Evolutionary conservation across 2,888 invertebrate genomes (phyloP), one percentile per base, ranked within the genome.

Genomic region (Amphipoea oculea): DNA sequence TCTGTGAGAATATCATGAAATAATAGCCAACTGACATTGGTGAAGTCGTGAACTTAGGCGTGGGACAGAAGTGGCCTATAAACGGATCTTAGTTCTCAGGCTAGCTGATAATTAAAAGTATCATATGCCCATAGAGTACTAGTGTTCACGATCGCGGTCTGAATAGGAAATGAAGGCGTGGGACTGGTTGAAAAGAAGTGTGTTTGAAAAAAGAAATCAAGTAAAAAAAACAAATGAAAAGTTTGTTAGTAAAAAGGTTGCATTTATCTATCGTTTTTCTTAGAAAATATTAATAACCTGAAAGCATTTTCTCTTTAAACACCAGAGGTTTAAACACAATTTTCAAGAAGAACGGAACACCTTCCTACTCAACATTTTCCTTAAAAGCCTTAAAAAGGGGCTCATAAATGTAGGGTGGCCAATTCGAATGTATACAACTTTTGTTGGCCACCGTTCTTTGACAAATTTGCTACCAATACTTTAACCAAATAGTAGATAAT

Each of bases 21-120:
- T 84, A 83, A 88, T 89, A 75, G 68, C 14, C 40, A n/a, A 66
- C 80, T 81, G 88, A 88, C 89, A 87, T 89, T 88, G 89, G 85
- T 42, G 5, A 29, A 72, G 73, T 83, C 84, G 78, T 87, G 86
- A 86, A 85, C 83, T 75, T 65, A 84, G 79, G 72, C 89, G 89
- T 89, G 89, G 67, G 89, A 89, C 73, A 67, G 60, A 54, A 62
- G 57, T 78, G 84, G 71, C 87, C 88, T 89, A 89, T 87, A 78
- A 78, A 77, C 65, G 60, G 71, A 71, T 63, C 63, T 70, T 23
- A 65, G 81, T 87, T 87, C 89, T 72, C 87, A 87, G 42, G 70
- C 74, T 70, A 85, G 79, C 77, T 80, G 82, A 83, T 89, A 86
- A 88, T 89, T 79, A 79, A 79, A 81, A 73, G 66, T 88, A 87